Percentiles rank a stretch among this genome's conserved stretches.
Conservation (phyloP, 2,888 invertebrate genomes). For the Cataglyphis livida region DNA sequence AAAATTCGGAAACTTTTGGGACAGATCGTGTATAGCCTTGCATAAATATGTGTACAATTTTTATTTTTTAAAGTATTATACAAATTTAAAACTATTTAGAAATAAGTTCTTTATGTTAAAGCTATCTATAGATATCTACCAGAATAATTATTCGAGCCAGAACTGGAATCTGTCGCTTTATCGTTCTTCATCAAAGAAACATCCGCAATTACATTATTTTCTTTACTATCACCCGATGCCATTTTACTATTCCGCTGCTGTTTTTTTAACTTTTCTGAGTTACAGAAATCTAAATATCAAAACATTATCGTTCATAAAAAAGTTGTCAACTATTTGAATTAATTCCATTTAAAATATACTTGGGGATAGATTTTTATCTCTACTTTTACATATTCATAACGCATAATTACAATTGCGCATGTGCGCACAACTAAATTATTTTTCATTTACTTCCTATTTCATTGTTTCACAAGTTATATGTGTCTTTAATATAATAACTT, state of each 20-base stretch:
- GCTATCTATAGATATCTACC: constrained; percentile 52
- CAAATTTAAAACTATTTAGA: neutral
- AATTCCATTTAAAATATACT: constrained; percentile 2
- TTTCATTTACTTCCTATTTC: neutral
- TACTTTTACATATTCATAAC: neutral
- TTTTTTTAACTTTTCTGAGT: constrained; percentile 75
- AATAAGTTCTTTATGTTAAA: neutral
- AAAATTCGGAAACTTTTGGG: no score
- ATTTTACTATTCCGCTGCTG: constrained; percentile 66
- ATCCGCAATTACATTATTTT: constrained; percentile 56
- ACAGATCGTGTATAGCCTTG: neutral
- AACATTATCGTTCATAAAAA: neutral
- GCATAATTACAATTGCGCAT: neutral
- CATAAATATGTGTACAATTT: neutral
- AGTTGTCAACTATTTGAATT: neutral
- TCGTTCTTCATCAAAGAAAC: constrained; percentile 86
- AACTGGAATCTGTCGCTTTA: constrained; percentile 83
- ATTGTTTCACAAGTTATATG: neutral
- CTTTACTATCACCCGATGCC: constrained; percentile 68
- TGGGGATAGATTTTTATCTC: neutral
- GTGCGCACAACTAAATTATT: neutral
- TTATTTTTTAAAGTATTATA: neutral
- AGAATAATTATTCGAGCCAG: constrained; percentile 69
- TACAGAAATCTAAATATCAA: constrained; percentile 78
- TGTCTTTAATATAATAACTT: no score